Evolutionary conservation across 37 sponge, comb jelly and placozoan genomes (phyloP).

Genomic region (Chondrosia reniformis): DNA sequence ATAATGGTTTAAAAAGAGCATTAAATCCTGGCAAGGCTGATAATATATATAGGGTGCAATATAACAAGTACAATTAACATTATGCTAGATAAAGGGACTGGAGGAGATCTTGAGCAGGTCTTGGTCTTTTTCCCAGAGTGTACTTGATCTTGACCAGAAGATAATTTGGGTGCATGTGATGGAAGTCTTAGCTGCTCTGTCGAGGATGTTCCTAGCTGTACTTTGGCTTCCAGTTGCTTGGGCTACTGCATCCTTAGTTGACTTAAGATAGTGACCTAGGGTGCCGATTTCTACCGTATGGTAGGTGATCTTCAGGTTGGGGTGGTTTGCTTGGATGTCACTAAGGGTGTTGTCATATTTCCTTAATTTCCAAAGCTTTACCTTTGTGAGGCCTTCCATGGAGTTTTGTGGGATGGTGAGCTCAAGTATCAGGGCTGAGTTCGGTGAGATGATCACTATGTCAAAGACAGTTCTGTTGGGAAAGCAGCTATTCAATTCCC

Average conservation of each 20-base stretch:
- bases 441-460: too few relatives aligned
- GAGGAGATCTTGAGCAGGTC: neutral
- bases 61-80: neutral
- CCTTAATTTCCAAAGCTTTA: neutral
- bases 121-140: neutral
- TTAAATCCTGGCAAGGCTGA: conserved; percentile 13
- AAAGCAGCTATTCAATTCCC: too few relatives aligned
- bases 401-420: conserved; percentile 3
- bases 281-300: neutral
- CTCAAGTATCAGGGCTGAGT: neutral
- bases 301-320: neutral
- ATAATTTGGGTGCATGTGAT: conserved; percentile 2
- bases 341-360: neutral
- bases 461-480: too few relatives aligned
- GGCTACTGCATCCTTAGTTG: conserved; percentile 2
- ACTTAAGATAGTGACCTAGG: neutral
- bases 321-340: conserved; percentile 1
- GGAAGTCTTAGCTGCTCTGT: neutral
- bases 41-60: neutral
- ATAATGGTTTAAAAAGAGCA: neutral
- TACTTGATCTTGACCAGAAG: conserved; percentile 1
- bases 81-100: neutral
- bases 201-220: neutral
- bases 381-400: neutral
- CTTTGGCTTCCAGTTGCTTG: neutral